phyloP scores from a whole-genome alignment of 2,113 vertebrate genomes.

The Salvelinus fontinalis region DNA sequence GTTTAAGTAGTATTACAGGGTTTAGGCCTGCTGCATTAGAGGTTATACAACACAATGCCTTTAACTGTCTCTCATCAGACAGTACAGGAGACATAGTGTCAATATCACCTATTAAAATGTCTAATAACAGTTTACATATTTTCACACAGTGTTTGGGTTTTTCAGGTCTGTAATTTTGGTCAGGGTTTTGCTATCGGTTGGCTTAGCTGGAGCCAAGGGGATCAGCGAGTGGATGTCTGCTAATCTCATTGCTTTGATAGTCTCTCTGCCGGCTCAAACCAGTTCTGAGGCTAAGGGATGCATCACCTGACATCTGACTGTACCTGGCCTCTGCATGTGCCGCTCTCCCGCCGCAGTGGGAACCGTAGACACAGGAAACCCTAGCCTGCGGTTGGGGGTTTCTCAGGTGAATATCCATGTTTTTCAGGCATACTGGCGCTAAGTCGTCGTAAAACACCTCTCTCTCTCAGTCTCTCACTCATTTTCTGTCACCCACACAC shows the following conservation, averaged over 20 bases:
- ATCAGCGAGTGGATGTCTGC: constrained; percentile 45
- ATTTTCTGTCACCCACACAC: no score
- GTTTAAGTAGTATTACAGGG: constrained; percentile 52
- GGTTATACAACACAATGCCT: constrained; percentile 5
- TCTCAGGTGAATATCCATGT: constrained; percentile 45
- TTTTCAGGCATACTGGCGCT: background rate
- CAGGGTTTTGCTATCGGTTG: background rate
- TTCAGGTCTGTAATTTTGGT: background rate
- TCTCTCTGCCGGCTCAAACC: constrained; percentile 65
- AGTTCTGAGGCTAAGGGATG: constrained; percentile 50
- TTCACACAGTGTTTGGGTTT: background rate
- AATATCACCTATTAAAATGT: constrained; percentile 1
- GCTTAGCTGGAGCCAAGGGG: constrained; percentile 35
- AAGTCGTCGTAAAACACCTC: no score
- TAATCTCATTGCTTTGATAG: constrained; percentile 63
- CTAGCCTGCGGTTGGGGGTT: background rate
- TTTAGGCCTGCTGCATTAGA: constrained; percentile 14
- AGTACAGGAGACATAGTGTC: background rate
- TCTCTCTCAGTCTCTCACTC: no score
- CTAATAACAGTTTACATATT: background rate
- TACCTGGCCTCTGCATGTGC: constrained; percentile 42
- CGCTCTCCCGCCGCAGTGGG: background rate
- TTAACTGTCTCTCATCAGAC: background rate
- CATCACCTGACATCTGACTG: constrained; percentile 54
- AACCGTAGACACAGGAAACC: constrained; percentile 14